Base-by-base conservation (phyloP, 1,140 invertebrate species). In the Bombus polaris region DNA sequence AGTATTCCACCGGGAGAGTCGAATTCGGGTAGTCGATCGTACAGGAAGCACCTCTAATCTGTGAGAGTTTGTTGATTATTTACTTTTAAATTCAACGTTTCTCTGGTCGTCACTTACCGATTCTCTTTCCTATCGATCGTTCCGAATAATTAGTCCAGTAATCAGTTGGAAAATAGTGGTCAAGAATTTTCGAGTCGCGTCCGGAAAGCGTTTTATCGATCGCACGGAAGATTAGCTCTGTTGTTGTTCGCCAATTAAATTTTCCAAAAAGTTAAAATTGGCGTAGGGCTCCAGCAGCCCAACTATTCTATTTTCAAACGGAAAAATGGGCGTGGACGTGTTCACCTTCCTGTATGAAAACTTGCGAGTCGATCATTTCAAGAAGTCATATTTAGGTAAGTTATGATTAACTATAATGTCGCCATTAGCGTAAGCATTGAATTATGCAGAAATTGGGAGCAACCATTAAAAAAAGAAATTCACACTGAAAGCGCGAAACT, bases 311-410 rank as follows among this genome's bases (percentile, higher is more conserved):
- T 47, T 12, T 71, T 8, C 53, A 37, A 70, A 32, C 39, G 37
- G 28, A 89, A 93, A 91, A 65, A 94, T 94, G 93, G 89, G 79
- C 80, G 53, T 88, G 83, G 76, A 92, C 44, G 78, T 85, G 39
- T 80, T 86, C 44, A 73, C 71, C 18, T 86, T 88, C 25, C 65
- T 90, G 25, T 32, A 85, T 5, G 87, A 88, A 37, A 90, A 93
- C 75, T 85, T 93, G 22, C 84, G 77, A 77, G 83, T 91, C 57
- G 88, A 93, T 1, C 82, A 79, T 37, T 91, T 91, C 70, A 92
- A 93, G 86, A 94, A 92, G 44, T 87, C 91, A 8, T 92, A 92
- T 65, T 79, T 93, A 65, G 92, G 93, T 94, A 85, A 93, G 93
- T 35, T 8, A 62, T 25, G 18, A 18, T 32, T 39, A n/a, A 1